phyloP scores from a whole-genome alignment of 2,113 vertebrate genomes.

The Grus americana region DNA sequence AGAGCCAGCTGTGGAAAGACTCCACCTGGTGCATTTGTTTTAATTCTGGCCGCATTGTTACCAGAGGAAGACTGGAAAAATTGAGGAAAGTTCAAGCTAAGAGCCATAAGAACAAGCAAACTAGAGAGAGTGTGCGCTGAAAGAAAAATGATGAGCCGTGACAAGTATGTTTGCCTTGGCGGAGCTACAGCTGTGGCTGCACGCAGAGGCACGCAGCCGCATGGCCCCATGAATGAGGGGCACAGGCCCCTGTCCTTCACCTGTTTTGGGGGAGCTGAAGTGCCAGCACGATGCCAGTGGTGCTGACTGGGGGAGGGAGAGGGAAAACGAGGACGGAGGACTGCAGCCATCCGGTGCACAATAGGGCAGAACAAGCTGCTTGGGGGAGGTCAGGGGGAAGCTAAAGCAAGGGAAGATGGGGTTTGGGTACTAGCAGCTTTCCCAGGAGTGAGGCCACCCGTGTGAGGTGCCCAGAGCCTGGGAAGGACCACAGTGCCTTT shows the following conservation, averaged over 20 bases:
- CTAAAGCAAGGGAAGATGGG: not conserved
- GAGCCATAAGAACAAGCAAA: not conserved
- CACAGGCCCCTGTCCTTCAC: not conserved
- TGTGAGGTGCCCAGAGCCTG: not conserved
- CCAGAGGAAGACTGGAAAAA: conserved; percentile 18
- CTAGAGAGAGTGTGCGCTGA: not conserved
- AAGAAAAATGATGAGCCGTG: not conserved
- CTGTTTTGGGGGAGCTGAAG: not conserved
- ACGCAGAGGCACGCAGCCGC: fast-evolving
- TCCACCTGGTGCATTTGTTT: not conserved
- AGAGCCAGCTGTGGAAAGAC: not conserved
- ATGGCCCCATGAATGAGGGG: fast-evolving
- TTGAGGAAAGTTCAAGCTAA: not conserved
- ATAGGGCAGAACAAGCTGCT: not conserved
- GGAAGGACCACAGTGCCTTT: not conserved
- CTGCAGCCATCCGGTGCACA: fast-evolving
- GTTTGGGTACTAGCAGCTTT: not conserved
- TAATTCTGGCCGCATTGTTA: not conserved
- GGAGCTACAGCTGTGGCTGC: not conserved
- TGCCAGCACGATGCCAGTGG: not conserved
- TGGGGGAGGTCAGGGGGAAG: not conserved
- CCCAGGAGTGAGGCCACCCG: fast-evolving
- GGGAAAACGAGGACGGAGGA: not conserved
- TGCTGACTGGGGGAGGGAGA: not conserved
- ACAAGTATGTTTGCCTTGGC: conserved; percentile 32